phyloP scores from a whole-genome alignment of 2,888 invertebrate genomes.

The Tipula confusa region DNA sequence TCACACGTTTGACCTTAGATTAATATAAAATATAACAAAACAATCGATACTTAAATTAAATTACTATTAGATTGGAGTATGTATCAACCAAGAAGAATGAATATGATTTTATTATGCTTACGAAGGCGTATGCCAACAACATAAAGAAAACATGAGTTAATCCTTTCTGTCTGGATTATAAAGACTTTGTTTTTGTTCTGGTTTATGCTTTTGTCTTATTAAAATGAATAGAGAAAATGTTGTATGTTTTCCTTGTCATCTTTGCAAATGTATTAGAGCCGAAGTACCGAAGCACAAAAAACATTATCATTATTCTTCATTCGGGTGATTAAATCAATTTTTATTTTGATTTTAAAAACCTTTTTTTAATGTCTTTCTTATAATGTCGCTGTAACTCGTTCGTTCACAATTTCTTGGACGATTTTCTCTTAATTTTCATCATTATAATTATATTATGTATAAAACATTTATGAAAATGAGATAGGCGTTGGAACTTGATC shows the following conservation, averaged over 20 bases:
- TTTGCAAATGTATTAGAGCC: neutral
- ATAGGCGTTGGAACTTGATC: neutral
- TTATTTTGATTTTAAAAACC: conserved; percentile 9
- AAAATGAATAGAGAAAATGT: neutral
- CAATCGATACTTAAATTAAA: conserved; percentile 7
- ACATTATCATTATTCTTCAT: neutral
- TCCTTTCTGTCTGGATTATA: conserved; percentile 25
- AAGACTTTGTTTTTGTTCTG: neutral
- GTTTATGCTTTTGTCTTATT: neutral
- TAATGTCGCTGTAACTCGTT: neutral
- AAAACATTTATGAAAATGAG: neutral
- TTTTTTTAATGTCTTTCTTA: conserved; percentile 15
- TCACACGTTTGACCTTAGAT: neutral
- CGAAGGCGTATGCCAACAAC: neutral
- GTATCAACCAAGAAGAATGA: neutral
- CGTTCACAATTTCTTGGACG: neutral
- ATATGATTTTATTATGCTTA: conserved; percentile 12
- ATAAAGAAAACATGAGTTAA: neutral
- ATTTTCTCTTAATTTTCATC: neutral
- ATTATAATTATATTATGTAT: neutral
- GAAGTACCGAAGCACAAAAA: neutral
- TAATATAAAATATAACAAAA: neutral
- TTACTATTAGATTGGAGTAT: neutral
- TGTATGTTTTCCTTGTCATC: neutral
- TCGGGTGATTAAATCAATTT: conserved; percentile 12